Evolutionary conservation across 2,797 vertebrate genomes (phyloP), one percentile per base, ranked within the genome.

Genomic region (Cuculus canorus): DNA sequence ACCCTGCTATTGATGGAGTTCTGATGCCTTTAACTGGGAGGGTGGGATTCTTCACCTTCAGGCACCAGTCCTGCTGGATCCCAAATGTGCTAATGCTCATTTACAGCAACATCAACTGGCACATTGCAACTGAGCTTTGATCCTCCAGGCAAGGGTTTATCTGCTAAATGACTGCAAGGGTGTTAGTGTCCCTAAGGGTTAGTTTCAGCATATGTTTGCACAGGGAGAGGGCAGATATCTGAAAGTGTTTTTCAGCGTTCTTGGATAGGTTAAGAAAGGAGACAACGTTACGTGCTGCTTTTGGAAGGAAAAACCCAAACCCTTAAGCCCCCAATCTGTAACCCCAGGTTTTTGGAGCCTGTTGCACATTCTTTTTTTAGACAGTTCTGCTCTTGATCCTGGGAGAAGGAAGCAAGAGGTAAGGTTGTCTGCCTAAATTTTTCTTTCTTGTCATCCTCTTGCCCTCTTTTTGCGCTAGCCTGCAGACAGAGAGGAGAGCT

Each of bases 181-280:
- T 64, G 70, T 52, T 64, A 16, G 78, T 27, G 86, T 95, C 93
- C 94, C 88, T 43, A 86, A 93, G 84, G 93, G 88, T 89, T 89
- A 66, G 47, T 75, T 86, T 96, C 86, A 54, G 92, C 93, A 94
- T 95, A 95, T 95, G 95, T 70, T 92, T 94, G 90, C 54, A 72
- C 86, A 93, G 82, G 82, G 69, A 86, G 95, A 92, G 84, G 92
- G 81, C 86, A 80, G 68, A 70, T 86, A 60, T 66, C 66, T 86
- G 83, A 73, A 84, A 84, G 61, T 3, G 3, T 45, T 93, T 88
- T 68, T 71, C 83, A 88, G 65, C 30, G 3, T 84, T 96, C 90
- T 86, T 70, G 39, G 63, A 9, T 93, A 73, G 90, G 78, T 90
- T 84, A 79, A 84, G 76, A 64, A 61, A 39, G 56, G 39, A 88